Evolutionary conservation across 1,140 invertebrate genomes (phyloP).

Genomic region (Tetramorium parvispinum): DNA sequence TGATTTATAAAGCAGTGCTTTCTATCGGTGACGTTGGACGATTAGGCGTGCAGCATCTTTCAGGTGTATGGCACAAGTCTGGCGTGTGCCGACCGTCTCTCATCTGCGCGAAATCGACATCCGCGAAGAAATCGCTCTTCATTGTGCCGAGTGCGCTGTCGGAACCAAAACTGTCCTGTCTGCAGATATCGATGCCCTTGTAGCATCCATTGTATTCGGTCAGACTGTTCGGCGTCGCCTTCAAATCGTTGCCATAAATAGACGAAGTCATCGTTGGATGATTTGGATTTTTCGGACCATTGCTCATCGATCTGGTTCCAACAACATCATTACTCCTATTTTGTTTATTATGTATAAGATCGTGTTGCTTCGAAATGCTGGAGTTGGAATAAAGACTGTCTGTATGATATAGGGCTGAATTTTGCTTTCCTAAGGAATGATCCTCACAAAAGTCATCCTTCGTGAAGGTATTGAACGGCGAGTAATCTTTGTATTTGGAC

Average conservation of each 20-base stretch:
- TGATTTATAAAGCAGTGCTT: conserved; percentile 82
- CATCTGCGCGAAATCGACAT: conserved; percentile 81
- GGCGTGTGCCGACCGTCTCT: conserved; percentile 77
- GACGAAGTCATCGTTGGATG: conserved; percentile 45
- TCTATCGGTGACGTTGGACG: conserved; percentile 81
- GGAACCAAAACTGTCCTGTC: conserved; percentile 83
- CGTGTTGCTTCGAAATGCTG: conserved; percentile 62
- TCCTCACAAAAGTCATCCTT: conserved; percentile 61
- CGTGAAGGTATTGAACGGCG: conserved; percentile 43
- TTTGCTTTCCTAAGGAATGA: conserved; percentile 55
- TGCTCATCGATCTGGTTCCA: background rate
- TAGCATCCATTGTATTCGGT: conserved; percentile 76
- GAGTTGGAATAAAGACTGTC: conserved; percentile 69
- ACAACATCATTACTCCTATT: conserved; percentile 36
- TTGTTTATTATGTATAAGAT: conserved; percentile 32
- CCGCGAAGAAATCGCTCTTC: conserved; percentile 84
- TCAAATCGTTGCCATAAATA: conserved; percentile 64
- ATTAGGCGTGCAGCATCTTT: conserved; percentile 79
- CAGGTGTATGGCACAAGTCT: conserved; percentile 79
- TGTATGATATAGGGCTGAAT: conserved; percentile 38
- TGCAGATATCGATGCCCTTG: conserved; percentile 76
- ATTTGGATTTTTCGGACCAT: conserved; percentile 40
- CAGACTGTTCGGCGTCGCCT: conserved; percentile 58
- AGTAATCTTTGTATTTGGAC: conserved; percentile 64
- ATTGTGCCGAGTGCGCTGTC: conserved; percentile 85